Evolutionary conservation across 1,140 invertebrate species (phyloP).

Genomic region (Arion vulgaris): DNA sequence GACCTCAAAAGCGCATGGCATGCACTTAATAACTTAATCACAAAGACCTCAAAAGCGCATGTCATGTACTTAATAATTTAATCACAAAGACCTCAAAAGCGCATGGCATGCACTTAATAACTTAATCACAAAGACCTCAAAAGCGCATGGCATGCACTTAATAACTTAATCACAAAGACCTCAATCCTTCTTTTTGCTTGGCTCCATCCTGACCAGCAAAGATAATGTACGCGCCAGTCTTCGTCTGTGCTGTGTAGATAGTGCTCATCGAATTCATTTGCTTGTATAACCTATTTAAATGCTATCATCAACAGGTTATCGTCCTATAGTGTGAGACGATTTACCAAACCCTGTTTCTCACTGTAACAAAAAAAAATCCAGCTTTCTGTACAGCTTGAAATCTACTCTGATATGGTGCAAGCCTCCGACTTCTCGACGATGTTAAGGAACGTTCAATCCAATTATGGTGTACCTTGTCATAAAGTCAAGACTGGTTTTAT

Average conservation of each 20-base stretch:
- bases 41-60: too few relatives aligned
- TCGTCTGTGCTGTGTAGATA: neutral
- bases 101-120: too few relatives aligned
- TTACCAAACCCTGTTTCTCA: neutral
- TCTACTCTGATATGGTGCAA: neutral
- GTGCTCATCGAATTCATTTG: neutral
- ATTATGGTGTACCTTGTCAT: slow-evolving; percentile 13
- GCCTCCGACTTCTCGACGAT: neutral
- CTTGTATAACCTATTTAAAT: neutral
- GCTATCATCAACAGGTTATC: neutral
- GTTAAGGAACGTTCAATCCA: neutral
- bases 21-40: too few relatives aligned
- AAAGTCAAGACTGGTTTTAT: slow-evolving; percentile 18
- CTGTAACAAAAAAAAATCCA: neutral
- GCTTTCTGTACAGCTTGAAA: neutral
- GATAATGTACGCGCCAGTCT: neutral
- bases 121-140: too few relatives aligned
- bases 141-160: too few relatives aligned
- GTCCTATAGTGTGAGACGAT: neutral
- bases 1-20: too few relatives aligned
- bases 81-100: too few relatives aligned
- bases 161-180: too few relatives aligned
- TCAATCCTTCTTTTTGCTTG: too few relatives aligned
- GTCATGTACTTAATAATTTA: too few relatives aligned
- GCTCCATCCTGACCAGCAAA: neutral